Conservation (phyloP, 2,888 invertebrate species). For the Ommatoiulus sabulosus region DNA sequence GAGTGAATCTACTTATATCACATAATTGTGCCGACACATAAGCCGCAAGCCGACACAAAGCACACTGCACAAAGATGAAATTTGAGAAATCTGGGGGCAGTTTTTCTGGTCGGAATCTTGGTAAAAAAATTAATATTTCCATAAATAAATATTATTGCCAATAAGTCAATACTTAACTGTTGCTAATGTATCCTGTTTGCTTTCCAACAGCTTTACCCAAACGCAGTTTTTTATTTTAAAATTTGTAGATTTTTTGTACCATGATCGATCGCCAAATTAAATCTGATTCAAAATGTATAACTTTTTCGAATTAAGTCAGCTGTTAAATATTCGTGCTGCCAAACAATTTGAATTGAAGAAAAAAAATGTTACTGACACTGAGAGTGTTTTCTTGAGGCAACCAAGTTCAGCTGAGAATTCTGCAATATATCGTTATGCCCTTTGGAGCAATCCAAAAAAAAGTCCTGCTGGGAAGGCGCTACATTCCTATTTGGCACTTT, state of each 20-base stretch:
- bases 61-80: neutral
- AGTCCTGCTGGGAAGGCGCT: neutral
- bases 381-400: conserved; percentile 21
- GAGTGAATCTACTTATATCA: no score
- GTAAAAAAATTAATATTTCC: neutral
- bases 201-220: neutral
- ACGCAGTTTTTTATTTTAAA: neutral
- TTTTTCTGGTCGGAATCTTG: neutral
- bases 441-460: neutral
- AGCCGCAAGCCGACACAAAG: neutral
- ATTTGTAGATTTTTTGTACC: neutral
- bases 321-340: neutral
- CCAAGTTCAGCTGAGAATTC: neutral
- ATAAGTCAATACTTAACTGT: neutral
- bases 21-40: neutral
- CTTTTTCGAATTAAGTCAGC: conserved; percentile 9
- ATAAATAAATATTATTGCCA: neutral
- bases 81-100: neutral
- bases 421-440: neutral
- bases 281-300: neutral
- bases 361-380: neutral
- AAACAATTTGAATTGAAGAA: neutral
- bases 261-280: neutral
- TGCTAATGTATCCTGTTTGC: neutral
- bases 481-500: conserved; percentile 44